Conservation (phyloP, 2,888 invertebrate species). For the Electrophaes corylata region DNA sequence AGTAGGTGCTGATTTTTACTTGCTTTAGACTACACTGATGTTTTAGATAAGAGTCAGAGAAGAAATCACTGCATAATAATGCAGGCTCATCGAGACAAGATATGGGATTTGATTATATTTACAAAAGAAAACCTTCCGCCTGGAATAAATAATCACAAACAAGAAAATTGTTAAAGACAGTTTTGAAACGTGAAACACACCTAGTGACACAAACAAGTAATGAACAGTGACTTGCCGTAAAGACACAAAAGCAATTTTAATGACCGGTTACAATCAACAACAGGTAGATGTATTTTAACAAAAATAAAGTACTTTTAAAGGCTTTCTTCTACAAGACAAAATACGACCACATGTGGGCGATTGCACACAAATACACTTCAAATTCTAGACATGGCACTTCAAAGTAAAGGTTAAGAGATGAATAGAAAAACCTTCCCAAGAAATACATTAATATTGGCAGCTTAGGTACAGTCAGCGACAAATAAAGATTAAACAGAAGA, state of each 20-base stretch:
- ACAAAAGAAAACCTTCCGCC: conserved; percentile 39
- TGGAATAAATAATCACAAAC: conserved; percentile 33
- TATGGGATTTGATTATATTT: conserved; percentile 32
- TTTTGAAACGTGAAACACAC: conserved; percentile 27
- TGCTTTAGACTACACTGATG: not conserved
- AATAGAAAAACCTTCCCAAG: conserved; percentile 38
- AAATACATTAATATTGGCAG: conserved; percentile 44
- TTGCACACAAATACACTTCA: conserved; percentile 27
- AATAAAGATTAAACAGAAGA: not conserved
- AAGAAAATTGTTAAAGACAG: conserved; percentile 22
- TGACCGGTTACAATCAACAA: conserved; percentile 26
- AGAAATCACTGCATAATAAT: conserved; percentile 5
- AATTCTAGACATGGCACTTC: conserved; percentile 69
- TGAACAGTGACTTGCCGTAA: conserved; percentile 36
- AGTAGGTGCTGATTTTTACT: conserved; percentile 5
- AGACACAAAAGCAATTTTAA: conserved; percentile 33
- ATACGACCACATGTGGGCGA: conserved; percentile 21
- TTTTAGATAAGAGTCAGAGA: not conserved
- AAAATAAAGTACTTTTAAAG: not conserved
- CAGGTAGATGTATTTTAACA: conserved; percentile 16
- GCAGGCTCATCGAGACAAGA: conserved; percentile 32
- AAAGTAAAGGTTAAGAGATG: conserved; percentile 47
- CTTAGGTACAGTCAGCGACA: conserved; percentile 30
- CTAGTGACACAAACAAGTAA: conserved; percentile 30
- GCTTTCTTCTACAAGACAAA: conserved; percentile 2